These are phyloP conservation scores for Luperina testacea DNA, from an alignment of 2,888 invertebrate species.

Conservation along the genomic window DNA sequence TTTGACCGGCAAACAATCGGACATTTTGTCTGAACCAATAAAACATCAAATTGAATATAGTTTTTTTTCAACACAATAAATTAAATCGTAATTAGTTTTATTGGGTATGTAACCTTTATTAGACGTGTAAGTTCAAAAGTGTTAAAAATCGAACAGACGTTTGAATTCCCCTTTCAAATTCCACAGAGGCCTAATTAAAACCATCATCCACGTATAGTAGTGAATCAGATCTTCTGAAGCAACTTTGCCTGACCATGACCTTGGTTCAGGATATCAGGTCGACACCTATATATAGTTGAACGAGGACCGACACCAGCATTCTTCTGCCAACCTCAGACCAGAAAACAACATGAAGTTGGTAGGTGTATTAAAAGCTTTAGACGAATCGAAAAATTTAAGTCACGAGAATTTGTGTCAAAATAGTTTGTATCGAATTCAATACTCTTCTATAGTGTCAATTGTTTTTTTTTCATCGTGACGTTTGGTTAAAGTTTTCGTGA, in stretches of 20 bases:
- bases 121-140: conserved; percentile 13
- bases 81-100: conserved; percentile 34
- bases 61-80: conserved; percentile 20
- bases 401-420: conserved; percentile 51
- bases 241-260: conserved; percentile 69
- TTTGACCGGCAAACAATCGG: conserved; percentile 40
- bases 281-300: conserved; percentile 81
- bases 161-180: conserved; percentile 42
- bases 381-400: conserved; percentile 15
- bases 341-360: conserved; percentile 87
- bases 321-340: conserved; percentile 75
- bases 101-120: conserved; percentile 36
- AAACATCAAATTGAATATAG: conserved; percentile 33
- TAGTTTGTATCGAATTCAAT: conserved; percentile 15
- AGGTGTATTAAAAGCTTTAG: conserved; percentile 67
- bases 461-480: conserved; percentile 34
- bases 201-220: conserved; percentile 19
- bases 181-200: conserved; percentile 48
- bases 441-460: conserved; percentile 35
- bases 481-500: conserved; percentile 50
- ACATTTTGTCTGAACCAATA: conserved; percentile 3
- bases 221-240: conserved; percentile 56
- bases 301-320: conserved; percentile 76
- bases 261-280: conserved; percentile 78
- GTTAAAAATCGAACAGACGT: conserved; percentile 15